Evolutionary conservation across 2,797 vertebrate species (phyloP).

Genomic region (Halcyon smyrnensis): DNA sequence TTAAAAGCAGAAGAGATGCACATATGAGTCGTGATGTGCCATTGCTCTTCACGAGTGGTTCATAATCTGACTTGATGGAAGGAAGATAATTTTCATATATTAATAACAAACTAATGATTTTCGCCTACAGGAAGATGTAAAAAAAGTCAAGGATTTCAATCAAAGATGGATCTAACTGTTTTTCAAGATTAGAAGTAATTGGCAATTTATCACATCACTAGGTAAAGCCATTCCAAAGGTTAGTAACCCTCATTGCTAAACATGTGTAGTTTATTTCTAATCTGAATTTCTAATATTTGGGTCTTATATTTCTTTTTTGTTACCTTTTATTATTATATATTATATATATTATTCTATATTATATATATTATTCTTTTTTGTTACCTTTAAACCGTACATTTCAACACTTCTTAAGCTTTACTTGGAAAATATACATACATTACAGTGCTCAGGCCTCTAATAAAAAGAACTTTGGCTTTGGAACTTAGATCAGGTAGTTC

Average conservation of each 20-base stretch:
- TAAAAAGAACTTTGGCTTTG: not conserved
- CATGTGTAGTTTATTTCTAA: not conserved
- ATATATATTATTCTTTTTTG: too few species aligned
- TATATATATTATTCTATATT: too few species aligned
- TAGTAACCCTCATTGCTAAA: not conserved
- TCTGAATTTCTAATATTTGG: not conserved
- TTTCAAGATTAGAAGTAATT: not conserved
- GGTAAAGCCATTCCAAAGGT: not conserved
- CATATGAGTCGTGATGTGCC: accelerated
- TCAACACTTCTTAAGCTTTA: not conserved
- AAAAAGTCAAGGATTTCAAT: not conserved
- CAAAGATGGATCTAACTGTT: not conserved
- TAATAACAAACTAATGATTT: not conserved
- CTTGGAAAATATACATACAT: not conserved
- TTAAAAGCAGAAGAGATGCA: not conserved
- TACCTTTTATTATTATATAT: too few species aligned
- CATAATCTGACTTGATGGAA: not conserved
- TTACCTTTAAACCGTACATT: not conserved
- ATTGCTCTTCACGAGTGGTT: not conserved
- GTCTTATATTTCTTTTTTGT: too few species aligned
- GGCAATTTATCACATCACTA: not conserved
- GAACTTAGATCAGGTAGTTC: not conserved
- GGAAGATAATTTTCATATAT: not conserved
- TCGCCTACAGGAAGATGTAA: not conserved
- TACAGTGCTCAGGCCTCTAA: not conserved